phyloP scores from a whole-genome alignment of 1,140 invertebrate species.

The Hyphantria cunea region DNA sequence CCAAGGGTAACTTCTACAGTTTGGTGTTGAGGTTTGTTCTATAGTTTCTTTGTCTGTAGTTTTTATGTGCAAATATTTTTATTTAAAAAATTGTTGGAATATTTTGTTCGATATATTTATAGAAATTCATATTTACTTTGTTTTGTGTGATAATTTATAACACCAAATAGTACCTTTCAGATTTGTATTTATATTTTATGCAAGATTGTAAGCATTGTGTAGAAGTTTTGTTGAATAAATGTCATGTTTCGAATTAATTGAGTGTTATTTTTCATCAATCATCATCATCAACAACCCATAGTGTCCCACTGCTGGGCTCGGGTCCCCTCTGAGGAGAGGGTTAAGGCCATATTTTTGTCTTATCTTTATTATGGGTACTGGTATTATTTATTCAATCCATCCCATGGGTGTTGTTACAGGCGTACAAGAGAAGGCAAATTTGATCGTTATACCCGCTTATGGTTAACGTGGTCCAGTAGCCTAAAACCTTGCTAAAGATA shows the following conservation, averaged over 20 bases:
- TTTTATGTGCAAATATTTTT: constrained; percentile 52
- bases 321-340: too few species aligned
- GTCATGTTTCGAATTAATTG: constrained; percentile 66
- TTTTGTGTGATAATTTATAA: constrained; percentile 69
- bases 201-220: constrained; percentile 68
- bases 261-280: not conserved
- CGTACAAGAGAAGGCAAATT: too few species aligned
- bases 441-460: too few species aligned
- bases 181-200: constrained; percentile 63
- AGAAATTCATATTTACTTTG: constrained; percentile 49
- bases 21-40: not conserved
- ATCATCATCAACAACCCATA: too few species aligned
- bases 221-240: constrained; percentile 80
- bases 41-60: not conserved
- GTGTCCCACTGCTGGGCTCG: too few species aligned
- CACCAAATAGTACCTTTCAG: constrained; percentile 71
- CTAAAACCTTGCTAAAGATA: too few species aligned
- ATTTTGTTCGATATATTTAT: constrained; percentile 54
- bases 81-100: constrained; percentile 55
- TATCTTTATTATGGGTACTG: too few species aligned
- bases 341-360: too few species aligned
- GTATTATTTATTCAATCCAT: too few species aligned
- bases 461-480: too few species aligned
- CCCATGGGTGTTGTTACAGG: too few species aligned
- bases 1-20: too few species aligned